Conservation (phyloP, 1,140 invertebrate species). For the Platyscapa corneri region DNA sequence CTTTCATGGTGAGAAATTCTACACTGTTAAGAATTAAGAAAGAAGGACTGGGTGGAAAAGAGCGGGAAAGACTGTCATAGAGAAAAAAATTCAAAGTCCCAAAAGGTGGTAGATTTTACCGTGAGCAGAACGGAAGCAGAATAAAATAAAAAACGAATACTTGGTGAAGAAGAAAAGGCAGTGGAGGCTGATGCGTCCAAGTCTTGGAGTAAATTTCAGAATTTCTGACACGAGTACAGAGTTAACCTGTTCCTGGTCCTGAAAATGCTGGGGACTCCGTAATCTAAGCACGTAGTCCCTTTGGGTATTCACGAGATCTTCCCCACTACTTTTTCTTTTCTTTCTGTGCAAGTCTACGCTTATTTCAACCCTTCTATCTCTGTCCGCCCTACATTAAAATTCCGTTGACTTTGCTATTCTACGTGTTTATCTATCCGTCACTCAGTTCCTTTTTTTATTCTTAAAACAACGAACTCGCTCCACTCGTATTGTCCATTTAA, state of each 20-base stretch:
- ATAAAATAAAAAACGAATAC: constrained; percentile 48
- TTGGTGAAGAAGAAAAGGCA: constrained; percentile 27
- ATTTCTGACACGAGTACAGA: constrained; percentile 54
- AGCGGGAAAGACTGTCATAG: neutral
- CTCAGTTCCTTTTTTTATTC: neutral
- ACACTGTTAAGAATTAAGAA: neutral
- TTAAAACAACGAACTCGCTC: neutral
- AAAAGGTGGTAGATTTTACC: constrained; percentile 46
- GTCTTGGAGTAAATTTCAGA: constrained; percentile 51
- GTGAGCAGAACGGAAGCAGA: constrained; percentile 27
- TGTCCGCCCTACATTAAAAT: constrained; percentile 50
- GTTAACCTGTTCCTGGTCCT: constrained; percentile 48
- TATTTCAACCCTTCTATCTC: constrained; percentile 43
- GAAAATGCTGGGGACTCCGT: constrained; percentile 46
- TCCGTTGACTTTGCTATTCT: neutral
- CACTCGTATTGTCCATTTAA: constrained; percentile 40
- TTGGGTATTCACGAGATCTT: constrained; percentile 47
- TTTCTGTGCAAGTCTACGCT: constrained; percentile 10
- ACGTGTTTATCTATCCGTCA: constrained; percentile 46
- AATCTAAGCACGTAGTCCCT: constrained; percentile 58
- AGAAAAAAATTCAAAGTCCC: constrained; percentile 26
- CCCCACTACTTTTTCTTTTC: constrained; percentile 26
- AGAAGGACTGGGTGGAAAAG: too few species aligned
- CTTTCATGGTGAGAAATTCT: neutral
- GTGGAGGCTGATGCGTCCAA: constrained; percentile 32